These are phyloP conservation scores for Scotopteryx bipunctaria DNA, from an alignment of 2,888 invertebrate genomes.

Conservation along the genomic window DNA sequence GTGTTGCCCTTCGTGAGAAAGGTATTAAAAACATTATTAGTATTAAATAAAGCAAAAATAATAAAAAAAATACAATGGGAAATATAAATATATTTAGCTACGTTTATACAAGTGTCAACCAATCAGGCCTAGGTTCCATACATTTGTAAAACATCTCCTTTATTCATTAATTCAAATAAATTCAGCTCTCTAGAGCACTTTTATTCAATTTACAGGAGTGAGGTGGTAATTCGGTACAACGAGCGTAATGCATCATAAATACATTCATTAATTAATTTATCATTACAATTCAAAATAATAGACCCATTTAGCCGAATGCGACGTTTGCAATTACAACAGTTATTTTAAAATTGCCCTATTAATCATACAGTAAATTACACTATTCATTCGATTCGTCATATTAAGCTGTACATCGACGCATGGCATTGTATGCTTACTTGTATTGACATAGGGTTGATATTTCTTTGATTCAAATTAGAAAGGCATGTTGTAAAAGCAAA, in stretches of 20 bases:
- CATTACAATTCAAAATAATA: constrained; percentile 3
- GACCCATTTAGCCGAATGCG: constrained; percentile 2
- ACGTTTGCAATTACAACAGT: constrained; percentile 6
- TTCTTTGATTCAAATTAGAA: too few species aligned
- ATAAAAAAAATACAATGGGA: too few species aligned
- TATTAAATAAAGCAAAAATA: too few species aligned
- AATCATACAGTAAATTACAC: background rate
- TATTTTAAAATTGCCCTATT: constrained; percentile 6
- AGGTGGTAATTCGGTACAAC: background rate
- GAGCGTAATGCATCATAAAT: background rate
- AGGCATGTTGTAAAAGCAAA: background rate
- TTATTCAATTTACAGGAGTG: constrained; percentile 1
- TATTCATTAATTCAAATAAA: constrained; percentile 2
- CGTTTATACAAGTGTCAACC: too few species aligned
- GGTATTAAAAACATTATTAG: too few species aligned
- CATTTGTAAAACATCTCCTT: too few species aligned
- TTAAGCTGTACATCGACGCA: too few species aligned
- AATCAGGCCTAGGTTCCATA: too few species aligned
- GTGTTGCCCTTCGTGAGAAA: too few species aligned
- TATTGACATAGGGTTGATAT: too few species aligned
- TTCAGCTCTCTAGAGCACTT: background rate
- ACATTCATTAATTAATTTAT: constrained; percentile 6
- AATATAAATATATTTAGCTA: too few species aligned
- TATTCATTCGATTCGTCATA: background rate
- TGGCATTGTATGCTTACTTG: too few species aligned